Evolutionary conservation across 1,140 invertebrate genomes (phyloP), one percentile per base, ranked within the genome.

Genomic region (Drosophila sproati): DNA sequence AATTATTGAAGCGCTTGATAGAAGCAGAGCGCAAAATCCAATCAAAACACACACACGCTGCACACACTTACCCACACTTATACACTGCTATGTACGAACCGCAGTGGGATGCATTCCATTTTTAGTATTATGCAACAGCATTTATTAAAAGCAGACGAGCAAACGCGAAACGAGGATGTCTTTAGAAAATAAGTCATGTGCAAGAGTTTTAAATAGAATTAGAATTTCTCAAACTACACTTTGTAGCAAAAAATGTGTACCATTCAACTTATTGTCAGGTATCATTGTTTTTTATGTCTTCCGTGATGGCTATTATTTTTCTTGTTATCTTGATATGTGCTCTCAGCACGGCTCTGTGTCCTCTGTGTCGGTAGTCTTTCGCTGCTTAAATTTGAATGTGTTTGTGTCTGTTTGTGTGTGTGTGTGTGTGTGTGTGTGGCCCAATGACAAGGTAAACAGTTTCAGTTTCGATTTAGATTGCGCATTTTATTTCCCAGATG

Each of bases 1-100:
- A 88, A 88, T 88, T 88, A 88, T 88, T 89, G 85, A 89, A 76
- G 39, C 48, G 72, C 64, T 74, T 78, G 85, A 88, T 81, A 83
- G 85, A 77, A 78, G 80, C 55, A 50, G 45, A 73, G 80, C 70
- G 74, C 63, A 72, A 80, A 88, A 88, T 78, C 68, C 85, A 89
- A 89, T 88, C 85, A 89, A 60, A 54, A 62, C 51, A 55, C 50
- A 64, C 29, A 52, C 39, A 55, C 52, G 62, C 56, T 41, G 60
- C 57, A 79, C 55, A 12, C 35, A 39, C 29, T 34, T 28, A 29
- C 47, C 64, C 55, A 54, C 8, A 20, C 1, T 20, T 20, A 20
- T 20, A 20, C 20, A 47, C 5, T 2, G 45, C 32, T n/a, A 50
- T n/a, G 10, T 20, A 56, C 4, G 52, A 7, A 45, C 28, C 48